These are phyloP conservation scores for Pycnonotus jocosus DNA, from an alignment of 2,113 vertebrate genomes.

Conservation along the genomic window DNA sequence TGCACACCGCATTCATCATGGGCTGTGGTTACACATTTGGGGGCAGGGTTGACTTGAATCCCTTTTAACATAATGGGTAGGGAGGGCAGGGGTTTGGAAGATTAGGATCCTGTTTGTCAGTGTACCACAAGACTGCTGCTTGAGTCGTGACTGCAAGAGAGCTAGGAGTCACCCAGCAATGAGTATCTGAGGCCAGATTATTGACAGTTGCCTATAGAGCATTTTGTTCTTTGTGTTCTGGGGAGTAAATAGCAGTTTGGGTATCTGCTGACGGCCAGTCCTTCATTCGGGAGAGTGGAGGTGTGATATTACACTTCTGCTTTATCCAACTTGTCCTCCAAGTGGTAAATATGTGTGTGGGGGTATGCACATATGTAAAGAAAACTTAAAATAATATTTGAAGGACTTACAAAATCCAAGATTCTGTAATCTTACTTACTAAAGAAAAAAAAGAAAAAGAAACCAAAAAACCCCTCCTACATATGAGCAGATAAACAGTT, in stretches of 20 bases:
- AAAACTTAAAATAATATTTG: constrained; percentile 59
- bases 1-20: neutral
- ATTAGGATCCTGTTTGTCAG: neutral
- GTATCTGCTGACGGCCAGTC: neutral
- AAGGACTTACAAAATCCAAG: constrained; percentile 28
- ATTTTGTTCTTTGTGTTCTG: neutral
- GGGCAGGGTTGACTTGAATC: neutral
- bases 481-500: neutral
- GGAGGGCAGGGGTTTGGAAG: neutral
- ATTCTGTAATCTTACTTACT: neutral
- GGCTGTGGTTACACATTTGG: neutral
- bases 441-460: neutral
- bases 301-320: constrained; percentile 54
- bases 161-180: neutral
- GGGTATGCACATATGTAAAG: constrained; percentile 59
- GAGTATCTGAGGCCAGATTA: neutral
- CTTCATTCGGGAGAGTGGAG: neutral
- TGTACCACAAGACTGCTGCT: neutral
- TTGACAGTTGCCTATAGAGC: neutral
- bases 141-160: neutral
- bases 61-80: neutral
- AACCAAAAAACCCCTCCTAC: neutral
- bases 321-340: constrained; percentile 37
- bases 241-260: neutral
- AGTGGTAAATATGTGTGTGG: constrained; percentile 42